phyloP scores from a whole-genome alignment of 2,888 invertebrate genomes.

The Luperina testacea region DNA sequence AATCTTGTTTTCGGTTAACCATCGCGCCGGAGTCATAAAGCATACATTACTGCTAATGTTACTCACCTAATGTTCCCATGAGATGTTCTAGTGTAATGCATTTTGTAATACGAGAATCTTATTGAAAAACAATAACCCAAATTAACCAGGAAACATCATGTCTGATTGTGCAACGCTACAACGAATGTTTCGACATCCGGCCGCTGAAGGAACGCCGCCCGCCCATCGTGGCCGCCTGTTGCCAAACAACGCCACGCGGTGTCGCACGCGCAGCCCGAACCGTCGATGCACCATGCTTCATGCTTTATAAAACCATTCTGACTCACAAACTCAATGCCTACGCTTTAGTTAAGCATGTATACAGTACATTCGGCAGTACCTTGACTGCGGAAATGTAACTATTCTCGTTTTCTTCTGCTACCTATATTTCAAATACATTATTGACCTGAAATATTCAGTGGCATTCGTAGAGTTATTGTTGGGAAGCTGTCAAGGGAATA shows the following conservation, averaged over 20 bases:
- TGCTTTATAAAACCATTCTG: conserved; percentile 10
- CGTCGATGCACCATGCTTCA: conserved; percentile 2
- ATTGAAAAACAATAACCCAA: conserved; percentile 74
- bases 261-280: conserved; percentile 24
- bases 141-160: conserved; percentile 78
- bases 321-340: conserved; percentile 10
- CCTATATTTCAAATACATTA: conserved; percentile 39
- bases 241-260: conserved; percentile 55
- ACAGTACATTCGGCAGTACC: background rate
- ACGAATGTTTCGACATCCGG: conserved; percentile 60
- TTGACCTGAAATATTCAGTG: conserved; percentile 40
- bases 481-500: conserved; percentile 54
- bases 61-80: conserved; percentile 32
- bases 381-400: conserved; percentile 27
- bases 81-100: conserved; percentile 32
- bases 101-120: conserved; percentile 62
- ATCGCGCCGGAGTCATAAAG: conserved; percentile 40
- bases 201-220: conserved; percentile 51
- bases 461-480: conserved; percentile 51
- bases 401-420: conserved; percentile 33
- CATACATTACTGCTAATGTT: conserved; percentile 45
- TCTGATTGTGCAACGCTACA: conserved; percentile 73
- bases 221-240: conserved; percentile 42
- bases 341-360: background rate
- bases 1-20: conserved; percentile 56